Evolutionary conservation across 2,113 vertebrate species (phyloP), one percentile per base, ranked within the genome.

Genomic region (Cisticola juncidis): DNA sequence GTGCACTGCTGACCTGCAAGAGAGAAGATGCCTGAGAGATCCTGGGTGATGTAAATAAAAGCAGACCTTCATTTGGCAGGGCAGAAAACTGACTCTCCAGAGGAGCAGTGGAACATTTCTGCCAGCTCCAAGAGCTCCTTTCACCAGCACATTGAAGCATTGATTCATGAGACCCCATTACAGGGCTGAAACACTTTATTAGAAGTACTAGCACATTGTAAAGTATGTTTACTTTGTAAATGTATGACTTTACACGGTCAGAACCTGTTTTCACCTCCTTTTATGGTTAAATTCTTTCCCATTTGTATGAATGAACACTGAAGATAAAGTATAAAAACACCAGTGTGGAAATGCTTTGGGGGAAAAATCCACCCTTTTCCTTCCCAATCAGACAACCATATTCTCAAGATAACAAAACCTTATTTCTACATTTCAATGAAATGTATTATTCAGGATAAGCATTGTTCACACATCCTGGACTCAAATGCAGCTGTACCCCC

Each of bases 1-100:
- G 62, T 97, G 89, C 10, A 98, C 76, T 35, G 87, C 54, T 31
- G 98, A 98, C 95, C 98, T 98, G 90, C 71, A 97, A 95, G 60
- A 93, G 57, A 68, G 86, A 29, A 90, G 54, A 51, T 4, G 2
- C 10, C 38, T 82, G 33, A 85, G 62, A 77, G 2, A 69, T 36
- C 38, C 35, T 25, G 26, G 23, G 7, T 13, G 19, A 3, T 9
- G 33, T 11, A 15, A 62, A 40, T 16, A 25, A 58, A 74, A 64
- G 1, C 1, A 69, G 13, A 53, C 4, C 50, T 86, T 38, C 11
- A 38, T 51, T 19, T 48, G 22, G 33, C 12, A 88, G 33, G 53
- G 36, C 20, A 56, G 25, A 7, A 51, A 5, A 6, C 8, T 47
- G 1, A 0, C 13, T 61, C 35, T 70, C 35, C 65, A 70, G 45